Base-by-base conservation (phyloP, 2,113 vertebrate species). In the Hystrix cristata region DNA sequence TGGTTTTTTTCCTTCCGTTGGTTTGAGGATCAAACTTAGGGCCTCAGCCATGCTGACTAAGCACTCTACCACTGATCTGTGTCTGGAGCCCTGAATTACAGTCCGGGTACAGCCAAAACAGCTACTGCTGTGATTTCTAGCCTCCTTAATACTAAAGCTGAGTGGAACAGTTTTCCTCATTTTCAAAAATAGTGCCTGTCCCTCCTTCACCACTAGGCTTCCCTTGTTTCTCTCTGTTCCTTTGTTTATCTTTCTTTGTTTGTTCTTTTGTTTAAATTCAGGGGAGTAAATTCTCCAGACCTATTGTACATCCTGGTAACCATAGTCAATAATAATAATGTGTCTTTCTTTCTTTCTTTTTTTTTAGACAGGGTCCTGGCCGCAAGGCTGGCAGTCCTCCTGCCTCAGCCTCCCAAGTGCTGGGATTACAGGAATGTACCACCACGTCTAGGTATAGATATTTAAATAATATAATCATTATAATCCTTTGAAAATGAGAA, bases 401-500 rank as follows among this genome's bases (percentile, higher is more conserved):
- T 78, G 74, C 71, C 71, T 76, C 72, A 76, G 43, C 38, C 25
- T 76, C 72, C 43, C 43, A 48, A 79, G 15, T 79, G 46, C 27
- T 51, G 29, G 27, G 76, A 53, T 53, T 79, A 31, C 7, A 53
- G 27, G 48, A 18, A 29, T 51, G 15, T 51, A 78, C 74, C 5
- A 85, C 14, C 23, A 31, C 48, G 27, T 43, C 14, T 34, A 4
- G n/a, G 21, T 25, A 29, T 15, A 59, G 43, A 62, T 23, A 64
- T 89, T 83, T 92, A 62, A 92, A 64, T 71, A 48, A 31, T 79
- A 64, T 14, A 59, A 27, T 87, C 29, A 34, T 72, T 57, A 64
- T 7, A 92, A 11, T 88, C 60, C 60, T 87, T 51, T 83, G 83
- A 94, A 89, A 69, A 57, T 87, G 83, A 64, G 95, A 74, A 59